Conservation (phyloP, 2,113 vertebrate species). For the Alligator sinensis region DNA sequence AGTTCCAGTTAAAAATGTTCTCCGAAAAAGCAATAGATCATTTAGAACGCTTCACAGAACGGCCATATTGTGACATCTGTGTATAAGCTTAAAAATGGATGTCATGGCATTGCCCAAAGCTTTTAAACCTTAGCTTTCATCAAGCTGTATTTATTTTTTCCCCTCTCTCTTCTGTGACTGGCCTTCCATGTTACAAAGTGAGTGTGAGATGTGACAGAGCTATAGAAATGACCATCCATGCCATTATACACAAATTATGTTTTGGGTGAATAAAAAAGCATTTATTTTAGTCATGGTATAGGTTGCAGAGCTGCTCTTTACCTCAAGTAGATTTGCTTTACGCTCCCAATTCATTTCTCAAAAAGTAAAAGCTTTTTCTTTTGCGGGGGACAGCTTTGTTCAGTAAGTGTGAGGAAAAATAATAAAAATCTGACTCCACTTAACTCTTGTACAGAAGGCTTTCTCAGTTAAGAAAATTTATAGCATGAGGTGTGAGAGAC, state of each 20-base stretch:
- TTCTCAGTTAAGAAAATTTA: constrained; percentile 13
- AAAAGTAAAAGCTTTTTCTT: neutral
- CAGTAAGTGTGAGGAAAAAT: neutral
- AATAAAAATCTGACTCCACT: neutral
- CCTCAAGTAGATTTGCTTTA: neutral
- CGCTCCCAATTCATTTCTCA: neutral
- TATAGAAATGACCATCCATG: neutral
- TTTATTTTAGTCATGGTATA: neutral
- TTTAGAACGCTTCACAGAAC: neutral
- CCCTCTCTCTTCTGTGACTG: neutral
- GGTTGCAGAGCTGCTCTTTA: neutral
- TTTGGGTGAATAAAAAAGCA: neutral
- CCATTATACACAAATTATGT: neutral
- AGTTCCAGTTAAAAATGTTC: neutral
- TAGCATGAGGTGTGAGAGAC: constrained; percentile 35
- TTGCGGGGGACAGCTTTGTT: neutral
- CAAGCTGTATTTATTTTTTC: neutral
- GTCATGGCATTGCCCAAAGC: neutral
- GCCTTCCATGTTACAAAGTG: neutral
- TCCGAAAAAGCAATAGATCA: neutral
- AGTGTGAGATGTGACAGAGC: neutral
- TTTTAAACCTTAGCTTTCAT: constrained; percentile 20
- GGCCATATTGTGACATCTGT: neutral
- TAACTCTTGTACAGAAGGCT: neutral
- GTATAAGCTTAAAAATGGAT: constrained; percentile 11